A percentile compares a stretch with the other conserved stretches of the same genome.
Evolutionary conservation across 1,140 invertebrate species (phyloP).

Genomic region (Xylocopa sonorina): DNA sequence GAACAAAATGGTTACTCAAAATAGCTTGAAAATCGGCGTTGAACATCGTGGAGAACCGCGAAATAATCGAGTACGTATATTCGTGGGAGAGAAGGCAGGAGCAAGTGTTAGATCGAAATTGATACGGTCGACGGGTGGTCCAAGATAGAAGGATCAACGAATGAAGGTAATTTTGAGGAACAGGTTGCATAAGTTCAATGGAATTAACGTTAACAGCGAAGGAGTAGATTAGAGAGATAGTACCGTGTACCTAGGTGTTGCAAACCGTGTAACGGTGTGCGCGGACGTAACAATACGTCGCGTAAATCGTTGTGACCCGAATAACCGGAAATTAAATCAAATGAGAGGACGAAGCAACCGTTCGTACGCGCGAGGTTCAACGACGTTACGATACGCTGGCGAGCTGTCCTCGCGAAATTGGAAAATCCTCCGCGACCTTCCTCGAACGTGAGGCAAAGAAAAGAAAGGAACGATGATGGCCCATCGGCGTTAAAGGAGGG

Average conservation of each 20-base stretch:
- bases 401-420: not conserved
- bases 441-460: too few species aligned
- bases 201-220: constrained; percentile 33
- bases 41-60: not conserved
- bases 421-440: too few species aligned
- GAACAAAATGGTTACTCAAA: not conserved
- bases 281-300: constrained; percentile 35
- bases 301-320: constrained; percentile 31
- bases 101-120: constrained; percentile 1
- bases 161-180: constrained; percentile 31
- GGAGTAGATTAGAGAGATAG: constrained; percentile 19
- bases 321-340: constrained; percentile 24
- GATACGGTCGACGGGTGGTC: not conserved
- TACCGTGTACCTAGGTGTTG: not conserved
- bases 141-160: not conserved
- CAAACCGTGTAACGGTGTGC: constrained; percentile 30
- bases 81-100: not conserved
- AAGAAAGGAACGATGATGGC: too few species aligned
- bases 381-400: too few species aligned
- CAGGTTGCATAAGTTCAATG: constrained; percentile 23
- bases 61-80: not conserved
- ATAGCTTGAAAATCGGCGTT: not conserved
- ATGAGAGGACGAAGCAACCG: not conserved
- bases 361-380: too few species aligned
- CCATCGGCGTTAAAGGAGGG: too few species aligned